Percentiles rank a stretch among this genome's conserved stretches.
phyloP scores from a whole-genome alignment of 2,888 invertebrate species.

The Lissonota sp. region DNA sequence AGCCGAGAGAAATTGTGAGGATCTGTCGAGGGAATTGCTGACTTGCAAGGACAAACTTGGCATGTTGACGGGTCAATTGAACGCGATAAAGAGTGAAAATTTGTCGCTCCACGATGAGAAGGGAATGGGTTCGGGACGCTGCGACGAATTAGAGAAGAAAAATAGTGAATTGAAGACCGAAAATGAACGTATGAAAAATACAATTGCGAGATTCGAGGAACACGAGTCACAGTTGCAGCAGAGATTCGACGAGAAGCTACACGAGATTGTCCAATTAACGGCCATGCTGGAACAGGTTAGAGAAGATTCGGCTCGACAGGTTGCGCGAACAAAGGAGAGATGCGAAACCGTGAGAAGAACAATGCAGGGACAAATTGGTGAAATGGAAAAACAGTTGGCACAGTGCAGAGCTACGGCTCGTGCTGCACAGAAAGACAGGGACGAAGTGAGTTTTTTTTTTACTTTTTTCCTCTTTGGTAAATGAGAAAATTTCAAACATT shows the following conservation, averaged over 20 bases:
- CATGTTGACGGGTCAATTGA: constrained; percentile 78
- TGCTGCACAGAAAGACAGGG: constrained; percentile 88
- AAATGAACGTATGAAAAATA: constrained; percentile 84
- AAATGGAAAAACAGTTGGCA: constrained; percentile 88
- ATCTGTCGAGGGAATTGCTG: constrained; percentile 87
- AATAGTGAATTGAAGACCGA: constrained; percentile 85
- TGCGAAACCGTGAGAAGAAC: constrained; percentile 87
- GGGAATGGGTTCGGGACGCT: constrained; percentile 67
- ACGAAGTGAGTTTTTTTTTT: constrained; percentile 84
- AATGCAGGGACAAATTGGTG: constrained; percentile 88
- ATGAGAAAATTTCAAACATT: background rate
- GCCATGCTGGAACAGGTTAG: constrained; percentile 88
- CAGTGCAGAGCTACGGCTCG: constrained; percentile 87
- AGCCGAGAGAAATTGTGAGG: constrained; percentile 88
- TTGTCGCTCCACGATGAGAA: constrained; percentile 71
- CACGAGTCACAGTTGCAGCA: constrained; percentile 86
- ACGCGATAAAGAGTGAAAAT: constrained; percentile 76
- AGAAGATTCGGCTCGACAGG: constrained; percentile 88
- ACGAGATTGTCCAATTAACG: constrained; percentile 88
- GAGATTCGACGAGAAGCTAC: constrained; percentile 88
- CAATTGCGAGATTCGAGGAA: constrained; percentile 86
- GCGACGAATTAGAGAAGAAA: constrained; percentile 83
- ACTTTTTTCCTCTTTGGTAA: background rate
- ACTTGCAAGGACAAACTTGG: constrained; percentile 87
- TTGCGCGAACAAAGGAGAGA: constrained; percentile 88